These are phyloP conservation scores for Phalloptychus januarius DNA, from an alignment of 2,797 vertebrate species.

Conservation along the genomic window DNA sequence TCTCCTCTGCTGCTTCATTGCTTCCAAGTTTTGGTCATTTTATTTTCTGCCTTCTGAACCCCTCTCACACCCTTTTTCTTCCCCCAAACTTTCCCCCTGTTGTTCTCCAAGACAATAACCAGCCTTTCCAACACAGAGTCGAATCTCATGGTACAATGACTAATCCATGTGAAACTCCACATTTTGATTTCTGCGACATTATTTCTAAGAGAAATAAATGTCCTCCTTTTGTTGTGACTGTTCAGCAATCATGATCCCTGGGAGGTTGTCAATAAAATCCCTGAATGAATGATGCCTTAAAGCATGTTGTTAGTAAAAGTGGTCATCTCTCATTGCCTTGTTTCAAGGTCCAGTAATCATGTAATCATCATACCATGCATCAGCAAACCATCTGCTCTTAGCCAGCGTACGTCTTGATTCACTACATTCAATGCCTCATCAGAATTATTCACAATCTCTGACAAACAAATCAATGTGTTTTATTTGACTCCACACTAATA, in stretches of 20 bases:
- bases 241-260: slow-evolving; percentile 30
- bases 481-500: slow-evolving; percentile 16
- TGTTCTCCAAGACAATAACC: slow-evolving; percentile 44
- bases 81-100: not conserved
- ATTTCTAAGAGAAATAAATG: not conserved
- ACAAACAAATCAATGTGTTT: slow-evolving; percentile 64
- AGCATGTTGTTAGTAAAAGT: slow-evolving; percentile 46
- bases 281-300: slow-evolving; percentile 45
- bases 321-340: slow-evolving; percentile 63
- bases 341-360: slow-evolving; percentile 61
- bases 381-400: slow-evolving; percentile 30
- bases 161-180: slow-evolving; percentile 21
- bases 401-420: slow-evolving; percentile 63
- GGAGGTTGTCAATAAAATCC: slow-evolving; percentile 46
- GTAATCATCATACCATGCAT: slow-evolving; percentile 47
- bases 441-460: slow-evolving; percentile 64
- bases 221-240: not conserved
- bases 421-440: slow-evolving; percentile 64
- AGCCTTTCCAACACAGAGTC: slow-evolving; percentile 33
- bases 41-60: slow-evolving; percentile 39
- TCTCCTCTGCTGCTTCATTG: slow-evolving; percentile 16
- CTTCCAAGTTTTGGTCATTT: slow-evolving; percentile 27
- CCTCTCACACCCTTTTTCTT: not conserved
- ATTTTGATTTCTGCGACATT: not conserved
- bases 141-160: slow-evolving; percentile 20